Evolutionary conservation across 2,113 vertebrate genomes (phyloP).

Genomic region (Pituophis catenifer): DNA sequence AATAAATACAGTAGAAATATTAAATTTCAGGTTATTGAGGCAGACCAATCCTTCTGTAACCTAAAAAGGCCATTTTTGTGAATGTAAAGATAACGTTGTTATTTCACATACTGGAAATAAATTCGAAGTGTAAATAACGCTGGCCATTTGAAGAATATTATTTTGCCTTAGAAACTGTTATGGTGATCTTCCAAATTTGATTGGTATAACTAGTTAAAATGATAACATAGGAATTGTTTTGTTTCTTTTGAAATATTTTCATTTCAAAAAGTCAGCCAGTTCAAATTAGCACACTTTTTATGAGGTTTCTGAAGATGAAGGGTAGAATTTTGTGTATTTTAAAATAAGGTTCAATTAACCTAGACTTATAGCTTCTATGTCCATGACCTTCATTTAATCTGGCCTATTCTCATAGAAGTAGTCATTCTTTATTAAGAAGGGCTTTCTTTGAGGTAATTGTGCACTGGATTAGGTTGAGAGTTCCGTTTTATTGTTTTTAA

Average conservation of each 20-base stretch:
- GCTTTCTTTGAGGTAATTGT: background rate
- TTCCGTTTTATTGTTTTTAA: background rate
- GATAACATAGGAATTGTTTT: background rate
- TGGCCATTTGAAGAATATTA: background rate
- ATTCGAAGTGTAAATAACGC: background rate
- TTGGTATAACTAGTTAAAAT: background rate
- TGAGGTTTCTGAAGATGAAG: background rate
- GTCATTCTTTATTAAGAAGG: background rate
- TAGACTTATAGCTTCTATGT: background rate
- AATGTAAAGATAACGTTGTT: background rate
- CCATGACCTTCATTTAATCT: background rate
- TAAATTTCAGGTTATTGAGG: background rate
- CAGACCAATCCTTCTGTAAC: background rate
- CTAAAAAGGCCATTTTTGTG: background rate
- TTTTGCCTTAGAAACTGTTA: background rate
- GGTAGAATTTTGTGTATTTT: background rate
- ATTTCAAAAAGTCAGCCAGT: fast-evolving
- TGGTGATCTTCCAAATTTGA: fast-evolving
- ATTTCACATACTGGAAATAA: background rate
- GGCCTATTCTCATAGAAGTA: background rate
- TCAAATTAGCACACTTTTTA: background rate
- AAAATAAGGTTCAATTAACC: background rate
- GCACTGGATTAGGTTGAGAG: background rate
- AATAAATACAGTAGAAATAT: background rate
- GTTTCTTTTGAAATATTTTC: background rate